phyloP scores from a whole-genome alignment of 2,888 invertebrate species.

The Ceraclea dissimilis region DNA sequence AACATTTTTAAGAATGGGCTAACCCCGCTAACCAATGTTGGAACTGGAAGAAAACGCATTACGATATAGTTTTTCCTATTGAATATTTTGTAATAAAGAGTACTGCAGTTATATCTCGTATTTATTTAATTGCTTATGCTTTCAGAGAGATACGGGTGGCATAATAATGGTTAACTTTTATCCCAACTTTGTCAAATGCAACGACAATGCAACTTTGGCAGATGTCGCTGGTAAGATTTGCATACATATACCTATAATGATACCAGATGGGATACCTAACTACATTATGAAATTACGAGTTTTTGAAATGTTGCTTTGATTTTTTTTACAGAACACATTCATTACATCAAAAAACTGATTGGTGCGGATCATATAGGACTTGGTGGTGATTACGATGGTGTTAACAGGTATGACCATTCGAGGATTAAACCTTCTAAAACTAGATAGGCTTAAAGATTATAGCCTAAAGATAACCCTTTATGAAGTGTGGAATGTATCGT shows the following conservation, averaged over 20 bases:
- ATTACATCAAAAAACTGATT: conserved; percentile 53
- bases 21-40: no score
- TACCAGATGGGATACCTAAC: no score
- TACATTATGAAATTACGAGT: not conserved
- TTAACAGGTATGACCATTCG: conserved; percentile 59
- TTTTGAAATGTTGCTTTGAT: not conserved
- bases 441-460: no score
- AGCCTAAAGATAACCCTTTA: not conserved
- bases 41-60: no score
- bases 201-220: conserved; percentile 52
- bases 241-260: no score
- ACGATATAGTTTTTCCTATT: no score
- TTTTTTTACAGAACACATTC: conserved; percentile 48
- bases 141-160: conserved; percentile 57
- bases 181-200: conserved; percentile 51
- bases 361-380: conserved; percentile 55
- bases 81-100: no score
- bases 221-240: conserved; percentile 56
- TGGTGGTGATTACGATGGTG: conserved; percentile 57
- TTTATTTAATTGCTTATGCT: no score
- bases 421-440: conserved; percentile 22
- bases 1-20: no score
- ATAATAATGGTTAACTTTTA: conserved; percentile 72
- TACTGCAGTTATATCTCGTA: no score
- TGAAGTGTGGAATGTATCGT: no score